Percentiles rank a stretch among this genome's conserved stretches.
These are phyloP conservation scores for Kryptolebias marmoratus DNA, from an alignment of 2,113 vertebrate species.

Conservation along the genomic window DNA sequence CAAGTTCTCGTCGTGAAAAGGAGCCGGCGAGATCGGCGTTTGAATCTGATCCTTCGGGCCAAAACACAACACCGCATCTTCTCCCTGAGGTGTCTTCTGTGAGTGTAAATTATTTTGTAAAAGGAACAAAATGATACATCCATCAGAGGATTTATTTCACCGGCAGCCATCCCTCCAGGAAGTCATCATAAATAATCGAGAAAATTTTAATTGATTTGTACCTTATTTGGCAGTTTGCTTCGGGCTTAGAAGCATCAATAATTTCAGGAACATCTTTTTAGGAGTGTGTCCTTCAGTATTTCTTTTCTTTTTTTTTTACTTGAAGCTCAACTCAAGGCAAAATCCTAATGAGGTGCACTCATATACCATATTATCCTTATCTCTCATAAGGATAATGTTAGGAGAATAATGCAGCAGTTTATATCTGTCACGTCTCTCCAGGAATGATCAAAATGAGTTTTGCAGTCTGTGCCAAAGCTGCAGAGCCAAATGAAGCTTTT, in stretches of 20 bases:
- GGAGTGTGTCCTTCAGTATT: not conserved
- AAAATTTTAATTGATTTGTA: slow-evolving; percentile 28
- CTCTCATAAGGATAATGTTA: not conserved
- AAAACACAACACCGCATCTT: slow-evolving; percentile 28
- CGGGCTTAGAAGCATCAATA: not conserved
- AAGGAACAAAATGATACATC: slow-evolving; percentile 31
- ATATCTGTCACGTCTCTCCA: slow-evolving; percentile 5
- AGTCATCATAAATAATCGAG: slow-evolving; percentile 43
- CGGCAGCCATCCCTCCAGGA: slow-evolving; percentile 20
- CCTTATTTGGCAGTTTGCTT: slow-evolving; percentile 1
- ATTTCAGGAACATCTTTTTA: not conserved
- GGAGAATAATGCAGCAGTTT: not conserved
- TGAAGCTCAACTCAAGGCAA: too few relatives aligned
- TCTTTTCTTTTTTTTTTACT: too few relatives aligned
- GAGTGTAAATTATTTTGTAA: slow-evolving; percentile 33
- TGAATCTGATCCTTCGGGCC: slow-evolving; percentile 5
- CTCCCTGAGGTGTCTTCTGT: slow-evolving; percentile 14
- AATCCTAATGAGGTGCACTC: too few relatives aligned
- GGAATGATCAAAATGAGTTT: not conserved
- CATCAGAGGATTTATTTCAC: slow-evolving; percentile 26
- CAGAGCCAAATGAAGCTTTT: slow-evolving; percentile 16
- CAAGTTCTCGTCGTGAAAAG: not conserved
- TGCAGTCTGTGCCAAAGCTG: not conserved
- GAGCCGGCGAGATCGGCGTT: not conserved
- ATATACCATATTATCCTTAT: too few relatives aligned